Evolutionary conservation across 2,113 vertebrate genomes (phyloP).

Genomic region (Pteropus alecto): DNA sequence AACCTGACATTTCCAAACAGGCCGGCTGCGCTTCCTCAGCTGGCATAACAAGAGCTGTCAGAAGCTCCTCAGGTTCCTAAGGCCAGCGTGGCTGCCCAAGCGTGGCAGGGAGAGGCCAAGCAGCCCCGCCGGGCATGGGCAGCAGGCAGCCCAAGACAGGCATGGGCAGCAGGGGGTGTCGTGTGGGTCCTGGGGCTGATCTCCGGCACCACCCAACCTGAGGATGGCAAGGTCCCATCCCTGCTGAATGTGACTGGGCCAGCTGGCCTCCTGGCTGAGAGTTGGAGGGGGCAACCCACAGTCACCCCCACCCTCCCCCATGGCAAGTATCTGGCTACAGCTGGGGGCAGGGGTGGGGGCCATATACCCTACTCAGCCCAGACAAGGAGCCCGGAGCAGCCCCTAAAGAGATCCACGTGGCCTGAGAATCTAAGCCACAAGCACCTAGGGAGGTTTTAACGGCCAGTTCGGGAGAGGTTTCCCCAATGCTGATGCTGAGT

Average conservation of each 20-base stretch:
- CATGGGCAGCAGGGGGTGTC: not conserved
- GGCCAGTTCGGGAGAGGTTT: not conserved
- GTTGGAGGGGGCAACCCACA: not conserved
- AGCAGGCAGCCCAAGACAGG: not conserved
- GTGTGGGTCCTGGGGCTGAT: not conserved
- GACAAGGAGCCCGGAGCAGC: not conserved
- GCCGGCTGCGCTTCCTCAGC: not conserved
- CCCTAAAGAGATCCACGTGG: not conserved
- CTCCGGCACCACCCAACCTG: not conserved
- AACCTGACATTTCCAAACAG: constrained; percentile 58
- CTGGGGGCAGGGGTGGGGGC: not conserved
- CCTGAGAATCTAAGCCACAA: not conserved
- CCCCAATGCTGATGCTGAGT: not conserved
- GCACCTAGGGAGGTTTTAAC: not conserved
- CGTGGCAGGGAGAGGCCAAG: constrained; percentile 13
- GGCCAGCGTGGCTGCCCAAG: constrained; percentile 35
- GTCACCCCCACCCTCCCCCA: not conserved
- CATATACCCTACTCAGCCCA: not conserved
- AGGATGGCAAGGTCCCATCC: not conserved
- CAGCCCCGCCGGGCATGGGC: rapidly evolving
- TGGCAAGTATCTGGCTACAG: not conserved
- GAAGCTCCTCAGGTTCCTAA: constrained; percentile 2
- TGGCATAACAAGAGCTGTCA: not conserved
- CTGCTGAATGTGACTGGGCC: not conserved
- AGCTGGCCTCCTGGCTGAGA: not conserved